Percentiles rank a stretch among this genome's conserved stretches.
Conservation (phyloP, 2,113 vertebrate genomes). For the Actinemys pallida region DNA sequence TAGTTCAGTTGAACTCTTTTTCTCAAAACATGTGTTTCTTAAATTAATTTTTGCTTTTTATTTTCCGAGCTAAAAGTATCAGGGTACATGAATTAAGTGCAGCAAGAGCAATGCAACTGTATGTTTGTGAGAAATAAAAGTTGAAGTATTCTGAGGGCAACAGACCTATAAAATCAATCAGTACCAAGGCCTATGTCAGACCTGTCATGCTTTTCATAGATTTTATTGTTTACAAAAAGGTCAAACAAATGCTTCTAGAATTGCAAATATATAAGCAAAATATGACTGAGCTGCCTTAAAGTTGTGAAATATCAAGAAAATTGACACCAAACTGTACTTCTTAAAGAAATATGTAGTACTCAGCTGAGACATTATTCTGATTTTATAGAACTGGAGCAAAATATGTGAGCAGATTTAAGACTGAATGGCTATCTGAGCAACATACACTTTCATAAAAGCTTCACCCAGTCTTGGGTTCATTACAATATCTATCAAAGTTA, state of each 20-base stretch:
- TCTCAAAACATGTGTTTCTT: not conserved
- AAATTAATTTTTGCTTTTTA: conserved; percentile 35
- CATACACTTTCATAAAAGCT: conserved; percentile 5
- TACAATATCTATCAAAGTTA: conserved; percentile 59
- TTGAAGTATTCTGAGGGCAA: conserved; percentile 32
- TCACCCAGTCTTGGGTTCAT: not conserved
- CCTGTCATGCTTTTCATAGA: conserved; percentile 76
- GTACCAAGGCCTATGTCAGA: conserved; percentile 68
- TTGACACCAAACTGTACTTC: not conserved
- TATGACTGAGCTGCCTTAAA: conserved; percentile 13
- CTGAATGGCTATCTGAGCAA: conserved; percentile 52
- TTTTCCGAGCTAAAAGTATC: not conserved
- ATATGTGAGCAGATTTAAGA: conserved; percentile 11
- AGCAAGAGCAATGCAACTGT: conserved; percentile 49
- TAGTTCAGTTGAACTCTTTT: not conserved
- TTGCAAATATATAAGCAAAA: conserved; percentile 61
- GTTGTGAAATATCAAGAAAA: conserved; percentile 27
- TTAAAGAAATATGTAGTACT: not conserved
- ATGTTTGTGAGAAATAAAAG: conserved; percentile 61
- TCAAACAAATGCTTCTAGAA: conserved; percentile 69
- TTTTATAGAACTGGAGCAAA: conserved; percentile 1
- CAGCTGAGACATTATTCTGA: not conserved
- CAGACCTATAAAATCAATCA: conserved; percentile 70
- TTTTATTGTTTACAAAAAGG: conserved; percentile 77
- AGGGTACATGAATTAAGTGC: not conserved